Conservation (phyloP, 2,113 vertebrate genomes). For the Albula glossodonta region DNA sequence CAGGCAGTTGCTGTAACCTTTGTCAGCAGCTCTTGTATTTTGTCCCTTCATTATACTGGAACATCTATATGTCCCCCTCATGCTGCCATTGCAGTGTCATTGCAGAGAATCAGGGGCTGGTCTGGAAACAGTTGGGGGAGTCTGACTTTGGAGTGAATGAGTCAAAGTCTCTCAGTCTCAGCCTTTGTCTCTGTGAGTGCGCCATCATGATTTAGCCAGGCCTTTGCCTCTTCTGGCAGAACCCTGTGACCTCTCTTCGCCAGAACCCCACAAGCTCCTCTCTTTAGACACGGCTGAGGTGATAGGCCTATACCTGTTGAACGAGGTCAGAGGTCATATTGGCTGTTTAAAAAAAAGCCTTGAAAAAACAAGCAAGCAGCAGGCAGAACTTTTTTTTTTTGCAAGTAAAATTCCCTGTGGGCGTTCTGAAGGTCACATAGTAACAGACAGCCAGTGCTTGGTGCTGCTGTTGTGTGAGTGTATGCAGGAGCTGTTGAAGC, state of each 20-base stretch:
- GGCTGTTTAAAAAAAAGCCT: neutral
- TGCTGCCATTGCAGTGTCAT: no score
- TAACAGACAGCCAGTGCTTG: neutral
- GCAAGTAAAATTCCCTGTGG: slow-evolving; percentile 3
- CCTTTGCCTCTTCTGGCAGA: neutral
- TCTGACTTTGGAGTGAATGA: neutral
- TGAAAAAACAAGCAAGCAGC: neutral
- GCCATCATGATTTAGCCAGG: neutral
- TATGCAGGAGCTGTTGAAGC: neutral
- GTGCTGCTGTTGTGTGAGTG: neutral
- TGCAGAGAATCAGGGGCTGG: no score
- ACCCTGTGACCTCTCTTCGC: neutral
- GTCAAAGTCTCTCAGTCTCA: neutral
- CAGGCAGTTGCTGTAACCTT: neutral
- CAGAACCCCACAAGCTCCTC: neutral
- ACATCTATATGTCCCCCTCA: neutral
- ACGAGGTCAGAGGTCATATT: neutral
- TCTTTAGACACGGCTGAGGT: neutral
- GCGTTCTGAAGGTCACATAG: slow-evolving; percentile 8
- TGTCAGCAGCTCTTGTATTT: neutral
- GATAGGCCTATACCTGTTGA: neutral
- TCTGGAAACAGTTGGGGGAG: slow-evolving; percentile 10
- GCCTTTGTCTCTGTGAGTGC: neutral
- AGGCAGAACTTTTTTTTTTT: neutral
- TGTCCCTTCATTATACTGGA: neutral